Evolutionary conservation across 2,888 invertebrate genomes (phyloP).

Genomic region (Glaucopsyche alexis): DNA sequence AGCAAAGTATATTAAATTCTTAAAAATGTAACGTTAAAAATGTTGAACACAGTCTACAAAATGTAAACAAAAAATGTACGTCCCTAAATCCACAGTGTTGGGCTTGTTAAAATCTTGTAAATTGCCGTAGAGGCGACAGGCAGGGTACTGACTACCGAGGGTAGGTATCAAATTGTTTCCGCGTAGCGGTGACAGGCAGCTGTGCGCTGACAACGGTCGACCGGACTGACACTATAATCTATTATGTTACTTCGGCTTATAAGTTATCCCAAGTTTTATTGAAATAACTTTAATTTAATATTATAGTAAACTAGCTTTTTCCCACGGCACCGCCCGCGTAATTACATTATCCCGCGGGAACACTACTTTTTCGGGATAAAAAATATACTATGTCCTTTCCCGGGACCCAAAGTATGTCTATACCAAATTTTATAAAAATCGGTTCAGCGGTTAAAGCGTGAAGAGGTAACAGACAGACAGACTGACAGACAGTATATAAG

Average conservation of each 20-base stretch:
- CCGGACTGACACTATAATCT: constrained; percentile 44
- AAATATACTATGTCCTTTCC: too few relatives aligned
- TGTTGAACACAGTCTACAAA: not conserved
- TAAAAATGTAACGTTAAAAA: not conserved
- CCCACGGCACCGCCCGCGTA: too few relatives aligned
- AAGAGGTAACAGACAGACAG: too few relatives aligned
- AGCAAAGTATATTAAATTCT: too few relatives aligned
- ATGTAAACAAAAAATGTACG: constrained; percentile 18
- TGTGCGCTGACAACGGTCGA: constrained; percentile 47
- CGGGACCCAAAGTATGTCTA: too few relatives aligned
- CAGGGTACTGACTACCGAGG: constrained; percentile 33
- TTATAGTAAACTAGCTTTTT: too few relatives aligned
- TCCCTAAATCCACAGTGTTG: constrained; percentile 34
- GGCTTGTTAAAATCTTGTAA: constrained; percentile 43
- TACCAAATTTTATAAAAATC: too few relatives aligned
- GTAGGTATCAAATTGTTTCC: constrained; percentile 46
- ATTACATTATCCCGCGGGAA: too few relatives aligned
- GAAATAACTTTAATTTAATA: not conserved
- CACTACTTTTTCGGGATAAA: too few relatives aligned
- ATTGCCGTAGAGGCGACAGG: constrained; percentile 38
- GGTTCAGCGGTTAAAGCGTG: too few relatives aligned
- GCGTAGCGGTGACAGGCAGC: constrained; percentile 45
- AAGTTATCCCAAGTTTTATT: constrained; percentile 18
- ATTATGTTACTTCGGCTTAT: constrained; percentile 38
- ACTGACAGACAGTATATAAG: too few relatives aligned